Percentiles rank a stretch among this genome's conserved stretches.
Conservation (phyloP, 2,888 invertebrate species). For the Dynastes maya region DNA sequence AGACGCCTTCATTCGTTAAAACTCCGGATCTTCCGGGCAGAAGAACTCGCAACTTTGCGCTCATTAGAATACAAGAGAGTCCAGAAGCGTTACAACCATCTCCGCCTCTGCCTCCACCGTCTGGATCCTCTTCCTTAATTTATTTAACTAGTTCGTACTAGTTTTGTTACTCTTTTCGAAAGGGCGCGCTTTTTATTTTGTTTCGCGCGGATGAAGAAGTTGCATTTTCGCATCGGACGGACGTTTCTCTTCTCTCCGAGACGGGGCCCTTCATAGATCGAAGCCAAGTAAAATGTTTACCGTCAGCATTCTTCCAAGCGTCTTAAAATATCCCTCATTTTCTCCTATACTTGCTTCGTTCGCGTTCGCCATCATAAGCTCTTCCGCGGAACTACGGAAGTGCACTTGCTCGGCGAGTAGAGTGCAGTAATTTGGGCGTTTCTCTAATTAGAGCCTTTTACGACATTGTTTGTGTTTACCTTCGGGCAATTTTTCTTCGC, state of each 20-base stretch:
- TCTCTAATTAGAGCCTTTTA: constrained; percentile 31
- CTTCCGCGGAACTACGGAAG: not conserved
- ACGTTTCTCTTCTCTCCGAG: not conserved
- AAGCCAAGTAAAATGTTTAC: constrained; percentile 35
- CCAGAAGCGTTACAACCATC: constrained; percentile 38
- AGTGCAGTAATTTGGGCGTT: constrained; percentile 19
- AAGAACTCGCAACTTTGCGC: constrained; percentile 44
- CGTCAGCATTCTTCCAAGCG: not conserved
- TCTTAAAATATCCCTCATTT: constrained; percentile 12
- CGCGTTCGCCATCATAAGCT: constrained; percentile 5
- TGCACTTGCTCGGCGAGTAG: not conserved
- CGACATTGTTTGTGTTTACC: constrained; percentile 19
- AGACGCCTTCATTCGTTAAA: constrained; percentile 49
- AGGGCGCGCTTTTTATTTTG: constrained; percentile 31
- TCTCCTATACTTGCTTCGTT: not conserved
- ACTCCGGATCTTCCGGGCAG: constrained; percentile 45
- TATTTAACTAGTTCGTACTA: constrained; percentile 47
- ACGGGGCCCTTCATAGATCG: not conserved
- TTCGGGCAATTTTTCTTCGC: not conserved
- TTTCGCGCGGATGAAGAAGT: constrained; percentile 17
- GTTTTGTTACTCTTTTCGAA: constrained; percentile 29
- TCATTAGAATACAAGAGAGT: constrained; percentile 45
- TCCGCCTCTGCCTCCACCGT: constrained; percentile 13
- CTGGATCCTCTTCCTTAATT: constrained; percentile 31
- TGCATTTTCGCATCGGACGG: constrained; percentile 21